These are phyloP conservation scores for Pilophorus perplexus DNA, from an alignment of 2,888 invertebrate species.

Conservation along the genomic window DNA sequence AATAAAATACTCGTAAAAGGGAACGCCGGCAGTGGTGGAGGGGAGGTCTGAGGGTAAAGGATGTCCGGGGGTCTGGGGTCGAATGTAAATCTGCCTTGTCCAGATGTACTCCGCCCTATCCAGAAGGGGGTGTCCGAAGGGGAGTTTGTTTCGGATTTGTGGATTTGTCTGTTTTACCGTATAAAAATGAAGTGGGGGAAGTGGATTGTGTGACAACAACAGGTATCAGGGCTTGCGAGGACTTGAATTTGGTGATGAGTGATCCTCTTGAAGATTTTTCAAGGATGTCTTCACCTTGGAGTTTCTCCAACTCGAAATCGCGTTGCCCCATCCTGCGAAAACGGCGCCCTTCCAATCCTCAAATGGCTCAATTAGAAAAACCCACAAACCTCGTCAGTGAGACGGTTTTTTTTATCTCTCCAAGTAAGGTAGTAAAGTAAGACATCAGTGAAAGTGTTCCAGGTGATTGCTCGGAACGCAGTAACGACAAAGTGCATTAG, in stretches of 20 bases:
- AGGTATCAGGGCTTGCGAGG: no score
- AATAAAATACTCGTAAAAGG: background rate
- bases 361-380: slow-evolving; percentile 14
- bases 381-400: background rate
- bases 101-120: background rate
- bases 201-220: no score
- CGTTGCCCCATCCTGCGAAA: no score
- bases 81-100: slow-evolving; percentile 18
- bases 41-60: background rate
- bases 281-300: no score
- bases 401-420: background rate
- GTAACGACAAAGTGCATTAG: slow-evolving; percentile 32
- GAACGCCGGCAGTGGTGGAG: background rate
- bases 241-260: no score
- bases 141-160: no score
- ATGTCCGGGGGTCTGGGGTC: slow-evolving; percentile 5
- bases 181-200: no score
- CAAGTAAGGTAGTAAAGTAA: slow-evolving; percentile 19
- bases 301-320: no score
- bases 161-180: no score
- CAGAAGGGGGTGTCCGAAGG: background rate
- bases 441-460: slow-evolving; percentile 38
- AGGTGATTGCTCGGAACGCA: slow-evolving; percentile 4
- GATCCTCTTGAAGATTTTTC: no score
- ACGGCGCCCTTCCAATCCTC: background rate